These are phyloP conservation scores for Paralinhomoeus sp. DNA, from an alignment of 2,888 invertebrate species.

Conservation along the genomic window DNA sequence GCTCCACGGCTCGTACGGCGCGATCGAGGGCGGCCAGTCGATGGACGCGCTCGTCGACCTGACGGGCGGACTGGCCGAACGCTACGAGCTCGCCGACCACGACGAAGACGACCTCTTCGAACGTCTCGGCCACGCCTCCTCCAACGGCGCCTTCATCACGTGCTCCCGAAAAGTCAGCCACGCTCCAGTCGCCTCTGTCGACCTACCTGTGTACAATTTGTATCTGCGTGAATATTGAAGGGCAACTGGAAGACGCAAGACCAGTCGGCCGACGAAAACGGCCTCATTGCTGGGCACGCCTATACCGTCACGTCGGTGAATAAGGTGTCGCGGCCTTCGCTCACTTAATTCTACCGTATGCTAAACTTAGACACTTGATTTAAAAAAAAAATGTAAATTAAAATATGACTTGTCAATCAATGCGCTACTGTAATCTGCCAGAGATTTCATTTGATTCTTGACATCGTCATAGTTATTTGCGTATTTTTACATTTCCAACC, in stretches of 20 bases:
- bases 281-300: constrained; percentile 31
- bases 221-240: constrained; percentile 9
- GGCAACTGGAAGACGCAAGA: constrained; percentile 26
- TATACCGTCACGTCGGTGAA: constrained; percentile 30
- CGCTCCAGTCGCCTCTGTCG: not conserved
- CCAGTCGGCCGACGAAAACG: constrained; percentile 26
- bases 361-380: too few species aligned
- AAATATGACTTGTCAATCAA: too few species aligned
- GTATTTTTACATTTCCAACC: too few species aligned
- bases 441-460: too few species aligned
- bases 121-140: constrained; percentile 17
- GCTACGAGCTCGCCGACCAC: not conserved
- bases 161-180: constrained; percentile 28
- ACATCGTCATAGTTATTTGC: too few species aligned
- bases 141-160: constrained; percentile 29
- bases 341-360: too few species aligned
- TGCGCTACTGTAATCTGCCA: too few species aligned
- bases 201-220: not conserved
- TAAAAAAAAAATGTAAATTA: too few species aligned
- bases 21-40: constrained; percentile 30
- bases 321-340: constrained; percentile 14
- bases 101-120: too few species aligned
- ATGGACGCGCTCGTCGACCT: constrained; percentile 32
- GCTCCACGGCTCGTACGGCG: constrained; percentile 30
- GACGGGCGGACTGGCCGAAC: constrained; percentile 14